These are phyloP conservation scores for Donacobius atricapilla DNA, from an alignment of 2,113 vertebrate genomes.

Conservation along the genomic window DNA sequence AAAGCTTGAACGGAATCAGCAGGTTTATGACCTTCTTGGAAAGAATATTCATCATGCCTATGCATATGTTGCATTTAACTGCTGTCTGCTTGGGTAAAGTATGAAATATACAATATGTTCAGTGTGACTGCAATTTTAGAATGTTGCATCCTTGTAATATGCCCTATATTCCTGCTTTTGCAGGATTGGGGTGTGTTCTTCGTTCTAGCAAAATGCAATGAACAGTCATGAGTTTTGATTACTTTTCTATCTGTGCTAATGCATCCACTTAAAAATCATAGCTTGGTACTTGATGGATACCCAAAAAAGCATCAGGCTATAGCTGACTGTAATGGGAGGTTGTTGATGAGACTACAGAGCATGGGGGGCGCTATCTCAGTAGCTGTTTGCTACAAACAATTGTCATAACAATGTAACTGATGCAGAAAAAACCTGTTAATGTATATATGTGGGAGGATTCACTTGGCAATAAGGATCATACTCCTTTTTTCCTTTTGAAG, in stretches of 20 bases:
- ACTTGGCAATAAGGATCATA: background rate
- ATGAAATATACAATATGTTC: background rate
- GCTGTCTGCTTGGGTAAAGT: background rate
- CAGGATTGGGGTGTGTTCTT: background rate
- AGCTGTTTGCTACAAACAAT: constrained; percentile 25
- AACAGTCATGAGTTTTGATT: background rate
- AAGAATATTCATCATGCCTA: background rate
- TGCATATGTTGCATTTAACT: background rate
- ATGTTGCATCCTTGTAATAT: background rate
- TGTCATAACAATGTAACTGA: background rate
- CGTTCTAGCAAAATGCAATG: background rate
- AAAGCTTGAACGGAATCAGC: background rate
- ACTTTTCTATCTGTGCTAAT: background rate
- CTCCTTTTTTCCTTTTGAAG: background rate
- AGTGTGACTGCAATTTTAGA: background rate
- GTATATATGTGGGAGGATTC: background rate
- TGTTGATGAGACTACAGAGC: background rate
- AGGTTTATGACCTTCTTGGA: constrained; percentile 1
- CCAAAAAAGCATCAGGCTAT: background rate
- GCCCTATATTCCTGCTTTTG: background rate
- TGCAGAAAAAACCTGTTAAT: background rate
- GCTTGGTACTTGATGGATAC: background rate
- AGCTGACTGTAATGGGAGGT: background rate
- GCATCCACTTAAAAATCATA: background rate
- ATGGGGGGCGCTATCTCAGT: background rate